These are phyloP conservation scores for Genyomyrus donnyi DNA, from an alignment of 2,113 vertebrate genomes.

Conservation along the genomic window DNA sequence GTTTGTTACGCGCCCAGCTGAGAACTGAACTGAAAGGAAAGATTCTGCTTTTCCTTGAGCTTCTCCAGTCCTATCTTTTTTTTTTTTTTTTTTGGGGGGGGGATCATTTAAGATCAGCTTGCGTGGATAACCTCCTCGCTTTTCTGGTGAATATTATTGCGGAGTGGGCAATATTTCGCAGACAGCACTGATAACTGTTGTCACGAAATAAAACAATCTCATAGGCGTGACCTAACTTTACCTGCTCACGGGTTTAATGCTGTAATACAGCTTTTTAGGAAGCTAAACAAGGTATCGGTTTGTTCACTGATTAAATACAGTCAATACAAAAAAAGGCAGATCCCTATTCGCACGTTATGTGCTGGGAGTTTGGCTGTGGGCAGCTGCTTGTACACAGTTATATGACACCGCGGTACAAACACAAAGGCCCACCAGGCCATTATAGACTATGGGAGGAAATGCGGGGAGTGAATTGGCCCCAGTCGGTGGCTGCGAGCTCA, in stretches of 20 bases:
- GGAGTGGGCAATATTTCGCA: constrained; percentile 21
- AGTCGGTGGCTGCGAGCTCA: constrained; percentile 23
- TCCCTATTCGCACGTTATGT: constrained; percentile 17
- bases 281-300: neutral
- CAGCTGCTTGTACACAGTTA: neutral
- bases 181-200: constrained; percentile 49
- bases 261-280: constrained; percentile 23
- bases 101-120: no score
- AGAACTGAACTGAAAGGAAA: neutral
- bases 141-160: neutral
- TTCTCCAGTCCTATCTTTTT: neutral
- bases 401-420: constrained; percentile 3
- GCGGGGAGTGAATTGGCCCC: constrained; percentile 30
- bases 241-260: constrained; percentile 38
- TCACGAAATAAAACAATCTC: constrained; percentile 35
- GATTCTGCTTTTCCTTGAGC: neutral
- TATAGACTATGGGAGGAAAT: constrained; percentile 35
- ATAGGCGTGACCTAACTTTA: constrained; percentile 37
- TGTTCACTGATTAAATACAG: constrained; percentile 21
- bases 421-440: constrained; percentile 19
- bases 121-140: neutral
- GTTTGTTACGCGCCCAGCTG: neutral
- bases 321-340: constrained; percentile 18
- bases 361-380: constrained; percentile 10
- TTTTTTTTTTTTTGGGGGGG: no score